These are phyloP conservation scores for Ptychadena robeensis DNA, from an alignment of 2,797 vertebrate genomes.

Conservation along the genomic window DNA sequence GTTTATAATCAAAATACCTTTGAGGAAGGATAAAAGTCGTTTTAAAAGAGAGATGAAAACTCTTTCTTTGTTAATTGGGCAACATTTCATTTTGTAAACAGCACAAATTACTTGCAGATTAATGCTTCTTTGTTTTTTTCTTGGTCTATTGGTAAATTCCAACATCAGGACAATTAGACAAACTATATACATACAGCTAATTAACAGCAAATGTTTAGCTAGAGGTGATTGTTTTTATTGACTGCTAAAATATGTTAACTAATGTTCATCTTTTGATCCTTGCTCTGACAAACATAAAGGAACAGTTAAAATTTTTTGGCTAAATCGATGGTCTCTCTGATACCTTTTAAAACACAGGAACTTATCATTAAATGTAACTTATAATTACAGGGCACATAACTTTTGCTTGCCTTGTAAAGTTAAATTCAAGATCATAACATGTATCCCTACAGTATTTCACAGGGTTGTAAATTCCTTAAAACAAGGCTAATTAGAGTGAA, in stretches of 20 bases:
- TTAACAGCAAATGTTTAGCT: conserved; percentile 56
- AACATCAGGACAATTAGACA: conserved; percentile 23
- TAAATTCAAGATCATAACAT: conserved; percentile 57
- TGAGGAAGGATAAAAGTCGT: conserved; percentile 26
- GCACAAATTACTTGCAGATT: conserved; percentile 39
- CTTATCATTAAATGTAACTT: conserved; percentile 52
- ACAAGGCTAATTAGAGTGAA: conserved; percentile 55
- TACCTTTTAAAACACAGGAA: conserved; percentile 57
- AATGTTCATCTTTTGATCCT: conserved; percentile 59
- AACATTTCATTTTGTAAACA: conserved; percentile 20
- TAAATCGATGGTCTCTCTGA: conserved; percentile 49
- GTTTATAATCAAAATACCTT: conserved; percentile 21
- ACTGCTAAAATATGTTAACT: conserved; percentile 58
- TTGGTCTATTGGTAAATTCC: neutral
- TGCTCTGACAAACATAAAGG: conserved; percentile 42
- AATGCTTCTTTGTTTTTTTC: neutral
- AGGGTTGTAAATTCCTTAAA: conserved; percentile 55
- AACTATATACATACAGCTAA: conserved; percentile 36
- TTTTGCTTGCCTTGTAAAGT: conserved; percentile 57
- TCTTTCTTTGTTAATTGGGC: conserved; percentile 27
- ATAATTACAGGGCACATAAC: conserved; percentile 55
- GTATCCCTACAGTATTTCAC: conserved; percentile 51
- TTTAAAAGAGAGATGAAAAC: conserved; percentile 26
- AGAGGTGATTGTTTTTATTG: conserved; percentile 53
- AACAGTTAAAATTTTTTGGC: conserved; percentile 54